Conservation (phyloP, 2,888 invertebrate species). For the Mimas tiliae region DNA sequence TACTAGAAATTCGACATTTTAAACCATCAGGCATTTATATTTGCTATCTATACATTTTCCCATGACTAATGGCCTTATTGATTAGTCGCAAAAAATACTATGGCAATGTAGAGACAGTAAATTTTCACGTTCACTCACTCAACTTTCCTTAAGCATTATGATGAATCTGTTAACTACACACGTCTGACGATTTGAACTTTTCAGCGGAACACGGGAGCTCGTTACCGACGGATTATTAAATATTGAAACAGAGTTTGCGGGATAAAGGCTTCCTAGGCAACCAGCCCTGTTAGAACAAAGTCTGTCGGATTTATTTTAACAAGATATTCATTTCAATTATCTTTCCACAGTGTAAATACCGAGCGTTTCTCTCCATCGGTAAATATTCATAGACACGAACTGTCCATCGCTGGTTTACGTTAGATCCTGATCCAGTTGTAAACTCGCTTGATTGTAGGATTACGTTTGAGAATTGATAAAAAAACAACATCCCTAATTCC, state of each 20-base stretch:
- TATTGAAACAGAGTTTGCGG: constrained; percentile 78
- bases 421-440: constrained; percentile 70
- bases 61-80: no score
- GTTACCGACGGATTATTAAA: constrained; percentile 83
- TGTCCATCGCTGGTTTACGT: constrained; percentile 62
- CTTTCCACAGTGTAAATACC: constrained; percentile 36
- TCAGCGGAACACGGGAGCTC: constrained; percentile 66
- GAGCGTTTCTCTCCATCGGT: constrained; percentile 29
- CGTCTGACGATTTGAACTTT: constrained; percentile 81
- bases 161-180: constrained; percentile 28
- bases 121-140: not conserved
- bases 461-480: constrained; percentile 55
- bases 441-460: constrained; percentile 68
- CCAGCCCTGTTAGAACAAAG: constrained; percentile 65
- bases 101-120: not conserved
- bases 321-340: constrained; percentile 60
- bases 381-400: constrained; percentile 74
- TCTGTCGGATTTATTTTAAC: constrained; percentile 60
- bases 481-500: constrained; percentile 8
- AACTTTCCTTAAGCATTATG: constrained; percentile 35
- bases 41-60: no score
- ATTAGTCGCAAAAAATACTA: not conserved
- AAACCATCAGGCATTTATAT: no score
- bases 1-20: no score
- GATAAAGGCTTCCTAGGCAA: constrained; percentile 77